Evolutionary conservation across 2,113 vertebrate genomes (phyloP).

Genomic region (Ceyx melanurus): DNA sequence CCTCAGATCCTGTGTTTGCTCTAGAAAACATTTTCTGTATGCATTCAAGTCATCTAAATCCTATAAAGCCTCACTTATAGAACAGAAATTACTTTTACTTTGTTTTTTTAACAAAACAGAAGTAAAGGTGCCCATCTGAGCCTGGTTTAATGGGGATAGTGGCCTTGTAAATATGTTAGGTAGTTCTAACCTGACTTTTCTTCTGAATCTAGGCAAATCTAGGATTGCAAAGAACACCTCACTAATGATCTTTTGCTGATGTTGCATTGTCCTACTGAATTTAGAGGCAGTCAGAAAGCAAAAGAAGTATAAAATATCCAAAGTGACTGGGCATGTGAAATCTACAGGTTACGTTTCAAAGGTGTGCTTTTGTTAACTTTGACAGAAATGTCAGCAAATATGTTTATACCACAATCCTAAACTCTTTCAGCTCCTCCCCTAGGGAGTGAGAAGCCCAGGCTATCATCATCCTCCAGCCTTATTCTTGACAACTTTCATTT

Average conservation of each 20-base stretch:
- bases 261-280: not conserved
- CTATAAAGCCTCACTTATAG: not conserved
- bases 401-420: not conserved
- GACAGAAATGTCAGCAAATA: not conserved
- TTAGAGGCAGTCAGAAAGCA: not conserved
- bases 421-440: not conserved
- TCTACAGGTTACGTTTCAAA: not conserved
- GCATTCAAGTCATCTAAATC: not conserved
- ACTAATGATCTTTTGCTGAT: not conserved
- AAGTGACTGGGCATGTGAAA: not conserved
- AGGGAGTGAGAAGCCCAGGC: not conserved
- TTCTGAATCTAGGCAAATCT: not conserved
- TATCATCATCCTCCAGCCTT: conserved; percentile 44
- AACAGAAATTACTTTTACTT: not conserved
- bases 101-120: not conserved
- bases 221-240: not conserved
- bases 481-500: not conserved
- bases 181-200: not conserved
- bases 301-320: not conserved
- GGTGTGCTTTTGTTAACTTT: not conserved
- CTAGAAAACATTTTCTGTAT: not conserved
- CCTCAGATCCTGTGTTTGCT: not conserved
- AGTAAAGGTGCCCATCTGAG: not conserved
- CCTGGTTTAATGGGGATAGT: not conserved
- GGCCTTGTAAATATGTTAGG: not conserved